Evolutionary conservation across 37 sponge, comb jelly and placozoan genomes (phyloP), one percentile per base, ranked within the genome.

Genomic region (Theonella swinhoei): DNA sequence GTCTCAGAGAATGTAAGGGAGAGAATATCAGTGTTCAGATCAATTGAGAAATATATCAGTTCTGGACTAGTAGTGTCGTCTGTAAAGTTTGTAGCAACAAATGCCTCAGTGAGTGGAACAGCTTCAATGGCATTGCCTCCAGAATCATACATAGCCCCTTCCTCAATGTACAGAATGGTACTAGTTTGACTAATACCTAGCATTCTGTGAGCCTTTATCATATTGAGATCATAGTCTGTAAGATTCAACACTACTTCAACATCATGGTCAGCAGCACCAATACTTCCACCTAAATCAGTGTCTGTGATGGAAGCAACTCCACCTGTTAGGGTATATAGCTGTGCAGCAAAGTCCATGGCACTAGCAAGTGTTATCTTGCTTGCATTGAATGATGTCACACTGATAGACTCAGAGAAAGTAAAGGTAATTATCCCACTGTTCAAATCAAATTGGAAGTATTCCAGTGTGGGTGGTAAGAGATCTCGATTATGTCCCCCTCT

Each of bases 1-100:
- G 97, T 88, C 41, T 96, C 97, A 28, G 77, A 67, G 88, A 96
- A 96, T 9, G 87, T 83, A 19, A 96, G 77, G 31, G 77, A 70
- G 8, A 96, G 41, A 7, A 77, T 42, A 59, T 80, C 89, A 39
- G 64, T 77, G 64, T 91, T 85, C 7, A 95, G 84, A 68, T 91
- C 71, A 0, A 95, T 75, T 63, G 82, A 63, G 85, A 88, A 88
- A 7, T 29, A 17, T 7, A 80, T 24, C n/a, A 96, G 78, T 22
- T 69, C 79, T 38, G 97, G 97, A 39, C 64, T 47, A 43, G 94
- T 96, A 3, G 84, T 80, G 81, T 96, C 97, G 68, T 36, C 47
- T n/a, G 74, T 79, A 31, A 90, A 88, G 3, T 63, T 64, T 0
- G 64, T 14, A 23, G 92, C 88, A 0, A 72, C 58, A 61, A 74